Evolutionary conservation across 2,797 vertebrate species (phyloP), one percentile per base, ranked within the genome.

Genomic region (Darevskia nairensis): DNA sequence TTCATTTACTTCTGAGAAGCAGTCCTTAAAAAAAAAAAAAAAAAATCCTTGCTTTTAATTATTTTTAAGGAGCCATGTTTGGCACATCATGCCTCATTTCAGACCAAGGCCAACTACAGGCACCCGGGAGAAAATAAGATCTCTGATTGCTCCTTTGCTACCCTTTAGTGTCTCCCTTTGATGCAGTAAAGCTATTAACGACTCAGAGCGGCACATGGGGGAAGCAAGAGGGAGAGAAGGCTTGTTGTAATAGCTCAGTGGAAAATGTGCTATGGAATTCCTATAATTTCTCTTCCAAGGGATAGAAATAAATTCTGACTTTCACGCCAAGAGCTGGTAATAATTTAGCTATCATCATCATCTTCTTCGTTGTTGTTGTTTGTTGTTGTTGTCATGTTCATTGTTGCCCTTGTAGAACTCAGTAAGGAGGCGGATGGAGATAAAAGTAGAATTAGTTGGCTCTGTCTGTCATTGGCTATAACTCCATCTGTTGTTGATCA

Each of bases 1-100:
- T 91, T 78, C 72, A 80, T 41, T 15, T 32, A 6, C 90, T 87
- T 88, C 82, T n/a, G 69, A 29, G 29, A 88, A 90, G 4, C 0
- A 80, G 88, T 23, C 0, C 0, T 81, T 44, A 4, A 44, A 32
- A 64, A 61, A 61, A 44, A 32, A 64, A 61, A 61, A 61, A 61
- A 61, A 6, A 61, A 8, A 6, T 59, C 41, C 46, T 61, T 55
- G 17, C 59, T 89, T 89, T 89, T 86, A 76, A 89, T 82, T 82
- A 71, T 89, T 68, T 76, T 55, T 71, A 86, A 89, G 68, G 32
- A 88, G 82, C 25, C 74, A 7, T 32, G 39, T 69, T 85, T 72
- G 61, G 8, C n/a, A 25, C 25, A 5, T 44, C 6, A 39, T 35
- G 13, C 23, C 6, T 75, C 17, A 55, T 83, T 89, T 80, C 27